Conservation (phyloP, 2,797 vertebrate genomes). For the Geotrypetes seraphini region DNA sequence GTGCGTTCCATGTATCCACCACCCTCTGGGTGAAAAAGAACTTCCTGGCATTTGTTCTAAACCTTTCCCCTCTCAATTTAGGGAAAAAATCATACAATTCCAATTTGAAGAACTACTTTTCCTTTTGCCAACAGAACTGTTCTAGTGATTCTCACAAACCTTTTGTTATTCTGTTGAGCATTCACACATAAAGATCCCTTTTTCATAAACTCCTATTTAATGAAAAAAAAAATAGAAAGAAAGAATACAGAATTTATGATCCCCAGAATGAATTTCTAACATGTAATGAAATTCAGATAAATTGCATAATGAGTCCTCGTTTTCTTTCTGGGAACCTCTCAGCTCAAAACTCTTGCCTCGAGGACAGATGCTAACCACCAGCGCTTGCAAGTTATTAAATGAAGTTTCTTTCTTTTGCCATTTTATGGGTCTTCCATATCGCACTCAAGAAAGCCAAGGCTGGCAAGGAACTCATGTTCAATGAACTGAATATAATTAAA, state of each 20-base stretch:
- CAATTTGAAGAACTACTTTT: not conserved
- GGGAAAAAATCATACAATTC: not conserved
- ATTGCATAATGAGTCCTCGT: conserved; percentile 9
- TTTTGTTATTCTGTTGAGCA: conserved; percentile 1
- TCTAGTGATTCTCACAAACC: not conserved
- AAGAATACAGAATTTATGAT: conserved; percentile 13
- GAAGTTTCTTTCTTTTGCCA: conserved; percentile 4
- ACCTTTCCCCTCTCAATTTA: too few species aligned
- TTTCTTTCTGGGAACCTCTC: conserved; percentile 23
- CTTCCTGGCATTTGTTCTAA: too few species aligned
- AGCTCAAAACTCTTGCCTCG: conserved; percentile 8
- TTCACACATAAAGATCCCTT: not conserved
- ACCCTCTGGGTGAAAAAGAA: too few species aligned
- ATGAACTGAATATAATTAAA: conserved; percentile 6
- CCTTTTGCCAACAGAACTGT: conserved; percentile 3
- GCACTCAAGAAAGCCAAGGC: not conserved
- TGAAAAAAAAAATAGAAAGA: too few species aligned
- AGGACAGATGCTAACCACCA: conserved; percentile 23
- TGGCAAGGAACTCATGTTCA: conserved; percentile 3
- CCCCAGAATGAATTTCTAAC: conserved; percentile 8
- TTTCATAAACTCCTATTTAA: conserved; percentile 13
- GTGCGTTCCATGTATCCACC: too few species aligned
- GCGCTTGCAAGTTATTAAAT: conserved; percentile 19
- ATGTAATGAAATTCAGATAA: conserved; percentile 29
- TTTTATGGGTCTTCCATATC: conserved; percentile 8